A percentile compares a stretch with the other conserved stretches of the same genome.
These are phyloP conservation scores for Ophonus ardosiacus DNA, from an alignment of 2,888 invertebrate genomes.

Conservation along the genomic window DNA sequence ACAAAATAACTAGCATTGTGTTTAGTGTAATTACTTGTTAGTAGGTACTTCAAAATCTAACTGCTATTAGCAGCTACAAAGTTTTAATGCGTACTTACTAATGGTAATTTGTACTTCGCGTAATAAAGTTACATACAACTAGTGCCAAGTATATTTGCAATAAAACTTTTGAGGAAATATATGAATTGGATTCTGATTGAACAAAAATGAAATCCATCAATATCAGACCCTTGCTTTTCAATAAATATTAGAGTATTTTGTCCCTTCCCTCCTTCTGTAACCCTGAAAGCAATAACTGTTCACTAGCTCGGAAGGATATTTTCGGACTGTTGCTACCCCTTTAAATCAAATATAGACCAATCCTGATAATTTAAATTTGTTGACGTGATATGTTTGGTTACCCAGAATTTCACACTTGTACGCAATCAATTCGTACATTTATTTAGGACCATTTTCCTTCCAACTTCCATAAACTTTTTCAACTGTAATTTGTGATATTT, in stretches of 20 bases:
- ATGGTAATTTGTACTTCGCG: constrained; percentile 8
- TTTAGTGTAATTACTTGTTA: constrained; percentile 17
- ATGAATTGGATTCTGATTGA: background rate
- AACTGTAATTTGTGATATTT: constrained; percentile 22
- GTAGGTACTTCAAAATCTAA: constrained; percentile 9
- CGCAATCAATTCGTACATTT: constrained; percentile 25
- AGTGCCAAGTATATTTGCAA: background rate
- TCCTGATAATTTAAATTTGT: constrained; percentile 28
- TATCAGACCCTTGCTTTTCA: constrained; percentile 7
- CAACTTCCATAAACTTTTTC: background rate
- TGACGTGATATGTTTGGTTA: constrained; percentile 10
- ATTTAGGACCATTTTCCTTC: constrained; percentile 11
- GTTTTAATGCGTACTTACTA: constrained; percentile 29
- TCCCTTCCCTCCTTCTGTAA: background rate
- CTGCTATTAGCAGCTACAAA: constrained; percentile 5
- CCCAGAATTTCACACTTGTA: background rate
- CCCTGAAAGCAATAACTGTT: constrained; percentile 25
- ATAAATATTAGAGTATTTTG: constrained; percentile 31
- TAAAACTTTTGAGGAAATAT: background rate
- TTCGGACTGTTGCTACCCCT: background rate
- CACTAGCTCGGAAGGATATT: background rate
- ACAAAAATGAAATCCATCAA: constrained; percentile 11
- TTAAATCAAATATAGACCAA: background rate
- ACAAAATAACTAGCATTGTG: constrained; percentile 10
- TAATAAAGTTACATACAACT: background rate